These are phyloP conservation scores for Rafetus swinhoei DNA, from an alignment of 2,113 vertebrate genomes.

Conservation along the genomic window DNA sequence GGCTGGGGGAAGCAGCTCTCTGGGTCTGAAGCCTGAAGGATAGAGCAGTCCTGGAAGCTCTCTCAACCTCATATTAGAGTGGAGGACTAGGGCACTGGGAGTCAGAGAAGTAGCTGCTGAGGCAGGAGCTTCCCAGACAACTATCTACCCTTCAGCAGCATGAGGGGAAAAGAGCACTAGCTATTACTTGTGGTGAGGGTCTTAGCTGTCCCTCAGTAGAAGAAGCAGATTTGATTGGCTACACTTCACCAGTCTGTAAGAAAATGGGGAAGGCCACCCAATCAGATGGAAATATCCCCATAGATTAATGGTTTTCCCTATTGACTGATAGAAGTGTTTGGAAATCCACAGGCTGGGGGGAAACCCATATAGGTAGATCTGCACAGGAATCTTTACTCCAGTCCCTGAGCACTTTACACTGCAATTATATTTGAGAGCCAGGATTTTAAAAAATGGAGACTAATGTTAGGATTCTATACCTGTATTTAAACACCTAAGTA, in stretches of 20 bases:
- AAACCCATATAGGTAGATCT: background rate
- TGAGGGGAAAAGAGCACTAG: background rate
- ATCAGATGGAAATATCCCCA: background rate
- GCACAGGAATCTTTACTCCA: background rate
- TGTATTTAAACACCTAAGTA: background rate
- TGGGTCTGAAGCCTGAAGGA: background rate
- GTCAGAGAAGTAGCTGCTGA: background rate
- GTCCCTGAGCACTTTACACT: background rate
- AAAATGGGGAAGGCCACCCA: background rate
- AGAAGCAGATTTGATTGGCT: background rate
- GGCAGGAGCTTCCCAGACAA: background rate
- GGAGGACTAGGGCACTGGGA: background rate
- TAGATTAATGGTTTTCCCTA: background rate
- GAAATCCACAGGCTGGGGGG: background rate
- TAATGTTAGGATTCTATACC: background rate
- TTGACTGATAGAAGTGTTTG: background rate
- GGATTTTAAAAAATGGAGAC: background rate
- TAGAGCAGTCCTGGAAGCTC: accelerated
- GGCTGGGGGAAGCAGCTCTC: background rate
- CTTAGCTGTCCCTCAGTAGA: background rate
- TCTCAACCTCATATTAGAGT: accelerated
- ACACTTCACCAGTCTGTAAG: background rate
- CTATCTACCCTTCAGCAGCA: background rate
- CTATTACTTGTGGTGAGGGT: background rate
- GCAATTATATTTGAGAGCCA: background rate